Evolutionary conservation across 1,140 invertebrate species (phyloP).

Genomic region (Scaptodrosophila lebanonensis): DNA sequence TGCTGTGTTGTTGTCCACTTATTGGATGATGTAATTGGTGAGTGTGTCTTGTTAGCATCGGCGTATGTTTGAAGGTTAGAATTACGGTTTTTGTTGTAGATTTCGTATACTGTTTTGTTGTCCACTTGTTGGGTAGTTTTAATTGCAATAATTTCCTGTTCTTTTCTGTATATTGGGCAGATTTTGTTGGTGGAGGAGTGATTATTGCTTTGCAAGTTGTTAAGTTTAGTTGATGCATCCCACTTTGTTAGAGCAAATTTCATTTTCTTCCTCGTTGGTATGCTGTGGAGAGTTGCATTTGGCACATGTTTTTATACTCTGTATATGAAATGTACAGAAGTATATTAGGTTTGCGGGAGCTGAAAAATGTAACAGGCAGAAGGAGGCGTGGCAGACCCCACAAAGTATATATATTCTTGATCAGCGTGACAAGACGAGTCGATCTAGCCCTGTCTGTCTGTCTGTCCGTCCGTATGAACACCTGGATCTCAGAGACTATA

Average conservation of each 20-base stretch:
- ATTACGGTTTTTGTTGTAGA: background rate
- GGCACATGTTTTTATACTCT: no score
- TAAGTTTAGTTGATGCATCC: background rate
- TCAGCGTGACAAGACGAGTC: no score
- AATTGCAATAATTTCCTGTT: background rate
- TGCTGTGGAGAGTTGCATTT: background rate
- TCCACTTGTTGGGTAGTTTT: background rate
- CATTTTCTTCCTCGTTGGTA: background rate
- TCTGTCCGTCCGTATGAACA: no score
- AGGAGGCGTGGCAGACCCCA: no score
- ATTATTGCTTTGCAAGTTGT: background rate
- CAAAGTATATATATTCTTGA: no score
- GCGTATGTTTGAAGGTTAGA: background rate
- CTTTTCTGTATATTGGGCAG: background rate
- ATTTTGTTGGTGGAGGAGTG: background rate
- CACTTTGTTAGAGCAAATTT: background rate
- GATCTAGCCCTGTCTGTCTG: no score
- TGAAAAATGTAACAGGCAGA: no score
- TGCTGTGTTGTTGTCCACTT: background rate
- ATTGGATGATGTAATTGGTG: background rate
- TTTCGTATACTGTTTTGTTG: conserved; percentile 1
- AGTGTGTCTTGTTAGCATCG: background rate
- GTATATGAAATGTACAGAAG: no score
- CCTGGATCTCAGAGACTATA: no score
- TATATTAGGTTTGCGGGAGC: no score